Percentiles rank a stretch among this genome's conserved stretches.
phyloP scores from a whole-genome alignment of 2,113 vertebrate genomes.

The Serilophus lunatus region DNA sequence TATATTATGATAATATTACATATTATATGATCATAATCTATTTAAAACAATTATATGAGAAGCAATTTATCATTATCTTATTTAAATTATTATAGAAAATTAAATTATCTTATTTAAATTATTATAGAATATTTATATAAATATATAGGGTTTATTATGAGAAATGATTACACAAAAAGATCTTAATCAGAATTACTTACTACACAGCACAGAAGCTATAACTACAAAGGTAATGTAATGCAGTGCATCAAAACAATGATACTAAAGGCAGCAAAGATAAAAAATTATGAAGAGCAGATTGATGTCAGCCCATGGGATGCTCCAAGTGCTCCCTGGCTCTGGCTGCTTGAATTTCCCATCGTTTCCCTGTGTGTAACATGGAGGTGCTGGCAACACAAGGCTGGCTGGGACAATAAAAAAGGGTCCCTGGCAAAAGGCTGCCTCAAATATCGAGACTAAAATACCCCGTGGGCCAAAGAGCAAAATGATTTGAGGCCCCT shows the following conservation, averaged over 20 bases:
- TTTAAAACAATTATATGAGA: no score
- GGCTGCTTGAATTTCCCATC: rapidly evolving
- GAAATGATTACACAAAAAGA: background rate
- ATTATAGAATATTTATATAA: no score
- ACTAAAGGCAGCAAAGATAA: background rate
- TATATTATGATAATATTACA: no score
- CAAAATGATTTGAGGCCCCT: background rate
- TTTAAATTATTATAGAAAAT: no score
- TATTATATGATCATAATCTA: no score
- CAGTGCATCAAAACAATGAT: background rate
- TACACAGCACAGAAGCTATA: background rate
- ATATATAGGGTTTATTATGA: background rate
- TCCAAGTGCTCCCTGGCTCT: background rate
- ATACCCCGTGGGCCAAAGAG: background rate
- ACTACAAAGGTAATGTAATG: background rate
- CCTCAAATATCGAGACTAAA: rapidly evolving
- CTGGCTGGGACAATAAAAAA: background rate
- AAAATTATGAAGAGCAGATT: background rate
- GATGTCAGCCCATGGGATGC: background rate
- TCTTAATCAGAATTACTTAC: background rate
- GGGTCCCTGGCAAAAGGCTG: background rate
- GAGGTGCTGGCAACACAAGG: background rate
- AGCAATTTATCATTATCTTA: no score
- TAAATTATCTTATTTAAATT: no score
- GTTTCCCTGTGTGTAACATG: rapidly evolving